Conservation (phyloP, 2,888 invertebrate species). For the Temnothorax ravouxi region DNA sequence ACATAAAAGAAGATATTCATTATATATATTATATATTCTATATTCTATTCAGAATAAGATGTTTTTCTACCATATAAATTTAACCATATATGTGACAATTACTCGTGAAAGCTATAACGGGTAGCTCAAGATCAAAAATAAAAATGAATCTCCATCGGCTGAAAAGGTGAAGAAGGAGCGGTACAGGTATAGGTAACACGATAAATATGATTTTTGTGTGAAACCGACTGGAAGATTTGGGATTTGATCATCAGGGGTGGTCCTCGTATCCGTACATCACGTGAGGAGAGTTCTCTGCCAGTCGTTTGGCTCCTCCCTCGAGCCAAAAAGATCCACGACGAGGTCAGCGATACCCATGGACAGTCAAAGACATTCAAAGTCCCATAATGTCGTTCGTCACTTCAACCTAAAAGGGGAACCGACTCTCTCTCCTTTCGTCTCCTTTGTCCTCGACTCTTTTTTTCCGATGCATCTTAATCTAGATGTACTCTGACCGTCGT, state of each 20-base stretch:
- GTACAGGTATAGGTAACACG: constrained; percentile 79
- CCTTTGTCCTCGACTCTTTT: constrained; percentile 64
- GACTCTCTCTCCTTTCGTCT: constrained; percentile 60
- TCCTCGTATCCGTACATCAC: constrained; percentile 84
- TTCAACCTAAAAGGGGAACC: constrained; percentile 71
- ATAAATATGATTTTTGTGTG: constrained; percentile 84
- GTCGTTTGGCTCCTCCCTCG: constrained; percentile 75
- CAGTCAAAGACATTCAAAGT: constrained; percentile 74
- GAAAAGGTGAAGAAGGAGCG: constrained; percentile 66
- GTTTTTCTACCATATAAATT: constrained; percentile 82
- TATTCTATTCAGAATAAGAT: constrained; percentile 71
- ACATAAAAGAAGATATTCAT: constrained; percentile 51
- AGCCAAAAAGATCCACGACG: constrained; percentile 47
- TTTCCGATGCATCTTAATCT: constrained; percentile 81
- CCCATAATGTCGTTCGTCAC: constrained; percentile 78
- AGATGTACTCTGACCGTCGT: constrained; percentile 76
- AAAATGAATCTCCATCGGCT: constrained; percentile 62
- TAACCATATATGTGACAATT: constrained; percentile 82
- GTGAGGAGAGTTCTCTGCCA: constrained; percentile 66
- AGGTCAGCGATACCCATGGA: constrained; percentile 66
- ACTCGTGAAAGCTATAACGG: constrained; percentile 78
- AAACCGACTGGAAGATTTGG: constrained; percentile 82
- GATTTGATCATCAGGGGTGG: constrained; percentile 84
- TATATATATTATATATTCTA: constrained; percentile 62
- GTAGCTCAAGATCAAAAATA: constrained; percentile 71